Conservation (phyloP, 1,140 invertebrate genomes). For the Heliconius congener region DNA sequence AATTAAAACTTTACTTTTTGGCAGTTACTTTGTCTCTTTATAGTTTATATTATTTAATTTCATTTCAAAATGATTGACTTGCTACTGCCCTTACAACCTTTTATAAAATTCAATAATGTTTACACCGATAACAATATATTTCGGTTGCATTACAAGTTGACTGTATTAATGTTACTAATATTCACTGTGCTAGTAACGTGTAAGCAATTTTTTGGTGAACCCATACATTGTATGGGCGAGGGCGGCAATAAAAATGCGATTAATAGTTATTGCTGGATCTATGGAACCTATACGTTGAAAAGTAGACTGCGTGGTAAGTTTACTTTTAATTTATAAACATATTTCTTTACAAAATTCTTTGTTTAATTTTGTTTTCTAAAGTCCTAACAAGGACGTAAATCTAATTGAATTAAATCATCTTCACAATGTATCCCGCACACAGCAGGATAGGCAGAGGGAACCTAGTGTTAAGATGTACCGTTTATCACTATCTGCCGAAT, state of each 20-base stretch:
- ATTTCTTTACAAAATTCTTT: not conserved
- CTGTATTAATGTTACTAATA: constrained; percentile 84
- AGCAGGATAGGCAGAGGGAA: too few species aligned
- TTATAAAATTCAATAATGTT: constrained; percentile 84
- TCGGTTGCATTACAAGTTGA: constrained; percentile 86
- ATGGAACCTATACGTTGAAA: constrained; percentile 86
- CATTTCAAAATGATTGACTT: constrained; percentile 66
- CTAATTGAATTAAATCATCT: too few species aligned
- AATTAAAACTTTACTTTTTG: not conserved
- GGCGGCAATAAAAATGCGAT: constrained; percentile 82
- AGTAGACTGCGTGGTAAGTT: constrained; percentile 72
- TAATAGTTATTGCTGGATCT: constrained; percentile 90
- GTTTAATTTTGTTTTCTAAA: not conserved
- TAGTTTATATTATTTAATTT: not conserved
- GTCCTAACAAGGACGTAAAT: too few species aligned
- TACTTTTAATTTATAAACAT: not conserved
- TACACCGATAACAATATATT: constrained; percentile 86
- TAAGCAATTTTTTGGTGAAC: constrained; percentile 88
- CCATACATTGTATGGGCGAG: constrained; percentile 84
- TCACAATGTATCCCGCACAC: too few species aligned
- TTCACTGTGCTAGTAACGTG: constrained; percentile 85
- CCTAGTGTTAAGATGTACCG: too few species aligned
- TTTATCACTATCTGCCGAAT: too few species aligned
- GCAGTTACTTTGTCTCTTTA: not conserved
- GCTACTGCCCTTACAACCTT: constrained; percentile 69